Conservation (phyloP, 2,888 invertebrate species). For the Petrolisthes manimaculis region DNA sequence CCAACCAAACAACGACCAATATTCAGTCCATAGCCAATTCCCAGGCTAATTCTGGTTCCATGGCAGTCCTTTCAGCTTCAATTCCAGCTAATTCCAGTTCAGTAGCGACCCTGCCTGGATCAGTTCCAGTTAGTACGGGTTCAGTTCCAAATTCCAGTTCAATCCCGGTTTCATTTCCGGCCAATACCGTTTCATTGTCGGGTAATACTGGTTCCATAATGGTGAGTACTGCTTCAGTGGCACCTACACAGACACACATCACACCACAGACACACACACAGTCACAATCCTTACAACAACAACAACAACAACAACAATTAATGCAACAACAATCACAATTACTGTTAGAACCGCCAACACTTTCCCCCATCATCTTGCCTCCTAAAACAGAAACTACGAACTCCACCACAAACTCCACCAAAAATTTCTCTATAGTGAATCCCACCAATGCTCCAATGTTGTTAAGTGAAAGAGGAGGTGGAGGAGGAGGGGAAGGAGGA, state of each 20-base stretch:
- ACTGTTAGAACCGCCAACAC: slow-evolving; percentile 38
- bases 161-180: too few species aligned
- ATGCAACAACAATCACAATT: slow-evolving; percentile 32
- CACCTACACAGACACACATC: neutral
- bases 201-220: neutral
- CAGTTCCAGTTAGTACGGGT: slow-evolving; percentile 28
- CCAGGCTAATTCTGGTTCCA: too few species aligned
- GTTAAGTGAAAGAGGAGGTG: neutral
- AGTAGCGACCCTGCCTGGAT: too few species aligned
- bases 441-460: neutral
- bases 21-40: slow-evolving; percentile 36
- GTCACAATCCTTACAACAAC: slow-evolving; percentile 33
- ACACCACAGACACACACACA: slow-evolving; percentile 24
- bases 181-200: too few species aligned
- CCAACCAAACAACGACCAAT: slow-evolving; percentile 32
- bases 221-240: neutral
- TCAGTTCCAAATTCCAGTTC: too few species aligned
- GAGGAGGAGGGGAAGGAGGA: neutral
- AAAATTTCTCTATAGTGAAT: neutral
- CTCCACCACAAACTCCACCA: slow-evolving; percentile 4
- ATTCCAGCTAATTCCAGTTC: too few species aligned
- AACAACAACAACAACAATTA: slow-evolving; percentile 38
- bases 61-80: too few species aligned
- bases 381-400: slow-evolving; percentile 20
- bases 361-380: neutral